phyloP scores from a whole-genome alignment of 2,113 vertebrate species.

The Murina feae region DNA sequence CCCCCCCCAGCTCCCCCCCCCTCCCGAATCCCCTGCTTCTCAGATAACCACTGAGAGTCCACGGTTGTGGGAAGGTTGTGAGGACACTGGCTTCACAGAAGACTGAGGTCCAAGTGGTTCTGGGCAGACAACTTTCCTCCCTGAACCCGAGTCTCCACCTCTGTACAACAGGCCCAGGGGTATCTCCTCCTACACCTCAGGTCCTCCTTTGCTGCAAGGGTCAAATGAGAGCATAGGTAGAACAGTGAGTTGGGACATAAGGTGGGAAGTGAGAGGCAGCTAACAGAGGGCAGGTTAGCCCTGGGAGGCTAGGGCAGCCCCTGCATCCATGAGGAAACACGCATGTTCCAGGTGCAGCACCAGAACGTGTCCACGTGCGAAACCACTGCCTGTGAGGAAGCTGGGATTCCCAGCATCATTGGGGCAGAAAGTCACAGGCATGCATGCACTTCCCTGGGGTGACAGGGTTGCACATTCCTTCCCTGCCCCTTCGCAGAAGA shows the following conservation, averaged over 20 bases:
- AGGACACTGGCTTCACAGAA: neutral
- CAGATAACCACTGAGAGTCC: neutral
- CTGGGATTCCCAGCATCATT: neutral
- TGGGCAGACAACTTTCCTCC: neutral
- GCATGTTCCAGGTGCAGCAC: neutral
- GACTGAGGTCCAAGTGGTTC: neutral
- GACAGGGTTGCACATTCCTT: slow-evolving; percentile 78
- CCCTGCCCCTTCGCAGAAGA: slow-evolving; percentile 60
- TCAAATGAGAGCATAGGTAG: neutral
- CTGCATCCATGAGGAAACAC: neutral
- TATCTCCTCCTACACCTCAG: neutral
- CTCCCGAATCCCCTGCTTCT: neutral
- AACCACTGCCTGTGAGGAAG: neutral
- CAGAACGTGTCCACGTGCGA: neutral
- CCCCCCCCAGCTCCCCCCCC: no score
- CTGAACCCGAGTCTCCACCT: neutral
- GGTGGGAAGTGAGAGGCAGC: neutral
- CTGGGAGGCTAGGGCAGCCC: no score
- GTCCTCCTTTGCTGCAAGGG: neutral
- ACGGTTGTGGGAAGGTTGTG: neutral
- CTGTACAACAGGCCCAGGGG: no score
- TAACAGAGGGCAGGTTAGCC: no score
- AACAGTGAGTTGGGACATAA: neutral
- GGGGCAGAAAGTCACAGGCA: slow-evolving; percentile 43
- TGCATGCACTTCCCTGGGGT: neutral